A percentile compares a stretch with the other conserved stretches of the same genome.
phyloP scores from a whole-genome alignment of 2,797 vertebrate species.

The Aselliscus stoliczkanus region DNA sequence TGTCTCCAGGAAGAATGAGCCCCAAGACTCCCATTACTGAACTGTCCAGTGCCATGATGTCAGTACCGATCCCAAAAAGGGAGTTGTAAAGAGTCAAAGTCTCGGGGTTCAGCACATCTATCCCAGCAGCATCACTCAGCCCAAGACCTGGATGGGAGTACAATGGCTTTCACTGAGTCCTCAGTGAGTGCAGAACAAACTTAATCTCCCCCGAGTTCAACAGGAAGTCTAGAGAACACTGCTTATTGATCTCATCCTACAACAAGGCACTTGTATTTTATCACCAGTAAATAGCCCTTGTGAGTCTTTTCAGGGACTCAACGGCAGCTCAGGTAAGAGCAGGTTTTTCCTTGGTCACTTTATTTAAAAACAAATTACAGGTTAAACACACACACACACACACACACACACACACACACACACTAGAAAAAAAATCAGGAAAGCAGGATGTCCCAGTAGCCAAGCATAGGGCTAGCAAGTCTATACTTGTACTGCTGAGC shows the following conservation, averaged over 20 bases:
- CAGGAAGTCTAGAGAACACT: conserved; percentile 54
- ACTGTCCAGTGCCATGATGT: neutral
- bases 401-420: neutral
- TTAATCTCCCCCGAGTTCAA: conserved; percentile 48
- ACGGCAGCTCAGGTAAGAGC: conserved; percentile 55
- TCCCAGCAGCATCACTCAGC: conserved; percentile 59
- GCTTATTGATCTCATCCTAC: conserved; percentile 52
- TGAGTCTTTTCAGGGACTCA: conserved; percentile 63
- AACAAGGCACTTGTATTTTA: conserved; percentile 51
- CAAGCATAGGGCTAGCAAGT: neutral
- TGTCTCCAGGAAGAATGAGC: conserved; percentile 64
- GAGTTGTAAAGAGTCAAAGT: conserved; percentile 9
- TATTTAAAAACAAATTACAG: conserved; percentile 51
- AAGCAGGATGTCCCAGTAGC: neutral
- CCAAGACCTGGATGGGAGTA: neutral
- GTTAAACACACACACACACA: neutral
- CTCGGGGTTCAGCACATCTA: conserved; percentile 17
- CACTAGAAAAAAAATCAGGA: neutral
- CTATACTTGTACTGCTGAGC: neutral
- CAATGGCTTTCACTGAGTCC: neutral
- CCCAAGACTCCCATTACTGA: conserved; percentile 44
- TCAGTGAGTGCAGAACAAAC: conserved; percentile 25
- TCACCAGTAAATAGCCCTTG: conserved; percentile 55
- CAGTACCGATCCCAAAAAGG: conserved; percentile 1
- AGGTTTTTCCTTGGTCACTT: conserved; percentile 24